Evolutionary conservation across 2,113 vertebrate species (phyloP), one percentile per base, ranked within the genome.

Genomic region (Oncorhynchus kisutch): DNA sequence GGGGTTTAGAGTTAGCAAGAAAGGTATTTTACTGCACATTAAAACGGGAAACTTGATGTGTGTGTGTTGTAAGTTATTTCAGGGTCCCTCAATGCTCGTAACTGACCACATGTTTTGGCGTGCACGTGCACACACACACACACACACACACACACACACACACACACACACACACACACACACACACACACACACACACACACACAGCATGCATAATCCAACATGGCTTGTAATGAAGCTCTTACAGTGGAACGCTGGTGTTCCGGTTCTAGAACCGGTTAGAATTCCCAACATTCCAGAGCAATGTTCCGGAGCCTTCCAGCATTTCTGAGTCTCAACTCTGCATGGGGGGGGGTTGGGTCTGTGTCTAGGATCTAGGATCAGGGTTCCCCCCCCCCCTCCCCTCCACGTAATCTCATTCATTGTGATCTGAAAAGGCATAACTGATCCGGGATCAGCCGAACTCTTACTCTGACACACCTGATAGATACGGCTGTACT

Each of bases 141-240:
- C 57, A n/a, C 4, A 22, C 57, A 60, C 57, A 54, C 51, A 54
- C 51, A 54, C 27, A 27, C 2, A 27, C 51, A 54, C 72, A 82
- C 62, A 9, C 1, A 27, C 25, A 27, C 2, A 27, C 25, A 27
- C 25, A 2, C 20, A 0, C 57, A 60, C 57, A 22, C 20, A 22
- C 2, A 27, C 25, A 27, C 25, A 27, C 25, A 27, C 25, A 27
- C 25, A 27, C 25, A 27, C 25, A 27, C 25, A 25, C 25, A 25
- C 25, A 25, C 25, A 25, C 25, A 25, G 65, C 65, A 59, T 80
- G 27, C 70, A 45, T 60, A 74, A 79, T 82, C 77, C 81, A 79
- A 86, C 70, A 76, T 82, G 71, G 68, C 75, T 74, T 77, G 73
- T 71, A 82, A 82, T 84, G 78, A 81, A 85, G 81, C 60, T 84